Conservation (phyloP, 1,140 invertebrate genomes). For the Diabrotica virgifera region DNA sequence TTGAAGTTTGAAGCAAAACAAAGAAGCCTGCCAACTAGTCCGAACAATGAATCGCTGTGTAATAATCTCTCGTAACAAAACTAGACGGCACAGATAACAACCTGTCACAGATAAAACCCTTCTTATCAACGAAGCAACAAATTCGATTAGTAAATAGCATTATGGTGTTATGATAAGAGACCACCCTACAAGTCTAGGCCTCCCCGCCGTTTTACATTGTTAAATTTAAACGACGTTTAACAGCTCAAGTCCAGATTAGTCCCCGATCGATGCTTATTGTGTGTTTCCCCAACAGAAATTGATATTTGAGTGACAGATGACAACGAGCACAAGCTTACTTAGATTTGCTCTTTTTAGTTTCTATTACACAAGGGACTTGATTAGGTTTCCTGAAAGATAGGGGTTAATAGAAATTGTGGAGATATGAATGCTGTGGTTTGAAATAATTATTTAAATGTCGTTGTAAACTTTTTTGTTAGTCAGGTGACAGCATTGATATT, state of each 20-base stretch:
- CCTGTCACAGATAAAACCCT: neutral
- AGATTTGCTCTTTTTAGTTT: neutral
- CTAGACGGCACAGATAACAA: no score
- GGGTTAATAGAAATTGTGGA: no score
- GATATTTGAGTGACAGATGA: neutral
- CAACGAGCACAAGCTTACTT: neutral
- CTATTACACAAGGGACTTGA: neutral
- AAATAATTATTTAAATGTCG: no score
- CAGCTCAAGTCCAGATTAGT: neutral
- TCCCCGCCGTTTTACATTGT: neutral
- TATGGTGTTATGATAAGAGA: neutral
- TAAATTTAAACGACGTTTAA: slow-evolving; percentile 3
- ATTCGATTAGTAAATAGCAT: neutral
- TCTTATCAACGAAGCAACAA: neutral
- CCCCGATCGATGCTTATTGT: neutral
- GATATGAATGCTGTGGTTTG: no score
- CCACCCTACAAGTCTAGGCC: neutral
- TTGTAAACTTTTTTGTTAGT: no score
- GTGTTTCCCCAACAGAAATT: neutral
- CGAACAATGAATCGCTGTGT: no score
- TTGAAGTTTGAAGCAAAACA: no score
- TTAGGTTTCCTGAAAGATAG: neutral
- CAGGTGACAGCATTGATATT: no score
- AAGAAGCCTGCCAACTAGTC: no score
- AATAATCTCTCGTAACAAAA: no score